Conservation (phyloP, 1,140 invertebrate species). For the Archegozetes longisetosus region DNA sequence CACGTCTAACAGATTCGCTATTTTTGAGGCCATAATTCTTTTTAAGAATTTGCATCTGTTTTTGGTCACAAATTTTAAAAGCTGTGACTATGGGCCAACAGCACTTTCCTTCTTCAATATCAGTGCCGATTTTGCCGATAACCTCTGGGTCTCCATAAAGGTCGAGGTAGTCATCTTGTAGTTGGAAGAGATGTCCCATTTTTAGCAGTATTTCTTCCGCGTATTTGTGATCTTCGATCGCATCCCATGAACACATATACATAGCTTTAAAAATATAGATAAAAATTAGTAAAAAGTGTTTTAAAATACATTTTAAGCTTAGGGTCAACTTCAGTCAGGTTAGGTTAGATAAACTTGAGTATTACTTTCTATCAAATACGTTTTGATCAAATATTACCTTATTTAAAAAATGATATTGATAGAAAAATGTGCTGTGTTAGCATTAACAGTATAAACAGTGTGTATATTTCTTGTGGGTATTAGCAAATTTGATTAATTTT, state of each 20-base stretch:
- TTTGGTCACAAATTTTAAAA: constrained; percentile 32
- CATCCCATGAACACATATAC: constrained; percentile 42
- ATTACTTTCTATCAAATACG: too few species aligned
- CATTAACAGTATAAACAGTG: too few species aligned
- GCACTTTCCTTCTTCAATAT: constrained; percentile 40
- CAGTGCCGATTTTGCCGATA: constrained; percentile 40
- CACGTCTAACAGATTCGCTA: not conserved
- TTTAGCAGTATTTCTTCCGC: constrained; percentile 72
- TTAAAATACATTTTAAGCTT: too few species aligned
- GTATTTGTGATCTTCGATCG: constrained; percentile 26
- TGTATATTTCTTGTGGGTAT: too few species aligned
- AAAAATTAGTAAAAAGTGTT: too few species aligned
- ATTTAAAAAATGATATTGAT: too few species aligned
- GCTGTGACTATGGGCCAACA: constrained; percentile 36
- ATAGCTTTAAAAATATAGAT: too few species aligned
- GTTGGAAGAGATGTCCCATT: constrained; percentile 95
- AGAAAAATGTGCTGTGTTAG: too few species aligned
- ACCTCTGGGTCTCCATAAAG: constrained; percentile 35
- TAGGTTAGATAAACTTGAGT: too few species aligned
- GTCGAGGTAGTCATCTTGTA: constrained; percentile 50
- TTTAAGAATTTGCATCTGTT: constrained; percentile 53
- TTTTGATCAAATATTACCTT: too few species aligned
- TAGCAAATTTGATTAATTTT: too few species aligned
- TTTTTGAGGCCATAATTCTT: constrained; percentile 7
- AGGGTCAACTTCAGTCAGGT: too few species aligned